Evolutionary conservation across 1,140 invertebrate genomes (phyloP).

Genomic region (Drosophila kurseongensis): DNA sequence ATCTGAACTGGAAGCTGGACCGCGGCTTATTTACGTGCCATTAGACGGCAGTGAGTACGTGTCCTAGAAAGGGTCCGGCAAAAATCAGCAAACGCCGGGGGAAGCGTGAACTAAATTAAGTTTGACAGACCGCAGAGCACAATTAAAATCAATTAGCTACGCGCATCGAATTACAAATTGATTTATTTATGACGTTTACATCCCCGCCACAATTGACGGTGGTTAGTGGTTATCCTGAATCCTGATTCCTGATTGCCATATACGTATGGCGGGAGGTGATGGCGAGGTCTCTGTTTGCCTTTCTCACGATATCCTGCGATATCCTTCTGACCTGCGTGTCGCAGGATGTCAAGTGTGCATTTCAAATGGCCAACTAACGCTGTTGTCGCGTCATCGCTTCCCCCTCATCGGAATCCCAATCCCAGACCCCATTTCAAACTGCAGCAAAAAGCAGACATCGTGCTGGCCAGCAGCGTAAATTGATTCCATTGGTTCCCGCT

Average conservation of each 20-base stretch:
- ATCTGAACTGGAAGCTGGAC: conserved; percentile 19
- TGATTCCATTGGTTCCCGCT: conserved; percentile 63
- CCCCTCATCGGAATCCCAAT: conserved; percentile 3
- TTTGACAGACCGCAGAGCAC: conserved; percentile 55
- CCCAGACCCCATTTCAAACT: background rate
- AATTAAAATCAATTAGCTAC: conserved; percentile 70
- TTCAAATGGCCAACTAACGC: conserved; percentile 41
- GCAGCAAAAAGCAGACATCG: conserved; percentile 7
- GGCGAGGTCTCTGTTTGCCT: conserved; percentile 35
- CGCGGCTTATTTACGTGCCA: conserved; percentile 55
- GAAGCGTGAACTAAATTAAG: conserved; percentile 42
- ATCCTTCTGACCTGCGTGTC: conserved; percentile 43
- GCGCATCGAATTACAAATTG: conserved; percentile 68
- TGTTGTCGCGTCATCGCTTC: conserved; percentile 17
- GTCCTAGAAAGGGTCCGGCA: conserved; percentile 18
- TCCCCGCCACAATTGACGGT: conserved; percentile 25
- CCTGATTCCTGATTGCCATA: background rate
- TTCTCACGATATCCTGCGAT: conserved; percentile 38
- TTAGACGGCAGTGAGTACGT: conserved; percentile 45
- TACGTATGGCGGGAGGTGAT: background rate
- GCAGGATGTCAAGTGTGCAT: conserved; percentile 34
- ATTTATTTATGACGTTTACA: conserved; percentile 59
- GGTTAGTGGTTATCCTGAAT: conserved; percentile 24
- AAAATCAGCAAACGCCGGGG: conserved; percentile 6
- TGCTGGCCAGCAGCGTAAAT: conserved; percentile 36